These are phyloP conservation scores for Beris chalybata DNA, from an alignment of 2,888 invertebrate genomes.

Conservation along the genomic window DNA sequence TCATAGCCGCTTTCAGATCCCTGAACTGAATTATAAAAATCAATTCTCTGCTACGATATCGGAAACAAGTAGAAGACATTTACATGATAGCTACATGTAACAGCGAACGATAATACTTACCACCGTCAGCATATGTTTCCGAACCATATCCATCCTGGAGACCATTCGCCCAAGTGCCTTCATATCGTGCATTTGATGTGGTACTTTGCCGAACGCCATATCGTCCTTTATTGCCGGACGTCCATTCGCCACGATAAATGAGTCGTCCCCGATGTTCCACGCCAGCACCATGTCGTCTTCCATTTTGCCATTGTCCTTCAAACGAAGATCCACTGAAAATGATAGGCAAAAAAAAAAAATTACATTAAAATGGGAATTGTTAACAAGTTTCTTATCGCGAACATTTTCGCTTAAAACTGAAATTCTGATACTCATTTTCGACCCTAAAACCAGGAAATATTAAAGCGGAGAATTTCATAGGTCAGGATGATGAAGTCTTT, in stretches of 20 bases:
- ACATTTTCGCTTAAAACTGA: no score
- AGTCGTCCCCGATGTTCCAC: constrained; percentile 96
- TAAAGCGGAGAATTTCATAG: no score
- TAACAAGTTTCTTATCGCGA: no score
- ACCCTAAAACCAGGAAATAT: no score
- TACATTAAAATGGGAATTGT: background rate
- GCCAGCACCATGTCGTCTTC: constrained; percentile 96
- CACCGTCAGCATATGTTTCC: constrained; percentile 98
- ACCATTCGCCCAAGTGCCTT: constrained; percentile 98
- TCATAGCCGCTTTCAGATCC: no score
- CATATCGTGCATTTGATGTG: constrained; percentile 93
- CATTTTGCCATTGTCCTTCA: constrained; percentile 99
- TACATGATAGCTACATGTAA: background rate
- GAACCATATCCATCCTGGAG: constrained; percentile 99
- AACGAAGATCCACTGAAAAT: constrained; percentile 86
- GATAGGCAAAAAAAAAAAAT: constrained; percentile 7
- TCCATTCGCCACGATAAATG: constrained; percentile 98
- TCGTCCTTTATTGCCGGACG: constrained; percentile 97
- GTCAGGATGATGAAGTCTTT: no score
- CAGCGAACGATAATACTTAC: constrained; percentile 63
- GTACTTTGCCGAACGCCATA: constrained; percentile 97
- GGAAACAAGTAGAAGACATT: no score
- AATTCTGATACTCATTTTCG: no score
- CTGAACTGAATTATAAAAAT: no score
- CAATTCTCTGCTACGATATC: no score